Conservation (phyloP, 2,797 vertebrate genomes). For the Phaenicophaeus curvirostris region DNA sequence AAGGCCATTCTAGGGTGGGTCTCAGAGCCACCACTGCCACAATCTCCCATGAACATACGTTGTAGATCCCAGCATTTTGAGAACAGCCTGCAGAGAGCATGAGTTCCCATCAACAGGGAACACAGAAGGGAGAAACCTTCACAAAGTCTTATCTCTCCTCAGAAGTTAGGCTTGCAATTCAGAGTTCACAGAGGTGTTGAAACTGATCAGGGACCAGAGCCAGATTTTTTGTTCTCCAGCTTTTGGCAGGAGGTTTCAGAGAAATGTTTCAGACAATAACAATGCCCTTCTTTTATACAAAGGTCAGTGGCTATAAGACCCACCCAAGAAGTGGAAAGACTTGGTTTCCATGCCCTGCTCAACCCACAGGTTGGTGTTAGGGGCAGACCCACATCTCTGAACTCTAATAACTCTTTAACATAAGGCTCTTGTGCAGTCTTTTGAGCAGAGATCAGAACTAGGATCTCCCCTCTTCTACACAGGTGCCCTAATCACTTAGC, state of each 20-base stretch:
- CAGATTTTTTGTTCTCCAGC: background rate
- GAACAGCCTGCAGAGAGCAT: background rate
- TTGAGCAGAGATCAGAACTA: background rate
- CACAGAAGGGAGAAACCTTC: background rate
- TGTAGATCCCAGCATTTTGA: background rate
- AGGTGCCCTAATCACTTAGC: background rate
- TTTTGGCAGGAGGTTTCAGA: background rate
- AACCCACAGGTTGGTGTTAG: fast-evolving
- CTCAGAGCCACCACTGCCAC: background rate
- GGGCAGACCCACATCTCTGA: background rate
- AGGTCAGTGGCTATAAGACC: background rate
- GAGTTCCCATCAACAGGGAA: background rate
- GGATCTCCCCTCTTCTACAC: background rate
- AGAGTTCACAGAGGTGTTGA: background rate
- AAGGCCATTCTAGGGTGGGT: background rate
- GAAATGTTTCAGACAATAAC: background rate
- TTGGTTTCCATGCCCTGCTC: background rate
- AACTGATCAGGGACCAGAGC: background rate
- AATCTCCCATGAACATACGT: background rate
- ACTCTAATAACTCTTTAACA: background rate
- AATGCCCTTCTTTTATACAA: background rate
- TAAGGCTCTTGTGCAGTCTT: background rate
- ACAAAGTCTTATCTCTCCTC: background rate
- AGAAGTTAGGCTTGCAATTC: background rate
- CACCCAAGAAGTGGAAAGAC: background rate